phyloP scores from a whole-genome alignment of 2,113 vertebrate genomes.

The Loxodonta africana region DNA sequence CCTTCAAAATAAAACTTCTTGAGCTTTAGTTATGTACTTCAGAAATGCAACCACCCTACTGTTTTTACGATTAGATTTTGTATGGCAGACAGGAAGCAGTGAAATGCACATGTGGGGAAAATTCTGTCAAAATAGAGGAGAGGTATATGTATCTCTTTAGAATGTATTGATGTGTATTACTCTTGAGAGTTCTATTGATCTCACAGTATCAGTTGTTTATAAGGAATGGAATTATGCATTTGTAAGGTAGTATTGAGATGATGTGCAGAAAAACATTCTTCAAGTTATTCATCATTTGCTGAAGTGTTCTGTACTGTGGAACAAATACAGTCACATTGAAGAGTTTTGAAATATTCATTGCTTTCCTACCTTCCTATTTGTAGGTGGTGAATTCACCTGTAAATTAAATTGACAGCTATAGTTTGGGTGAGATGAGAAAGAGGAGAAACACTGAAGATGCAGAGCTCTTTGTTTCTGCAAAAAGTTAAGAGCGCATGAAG shows the following conservation, averaged over 20 bases:
- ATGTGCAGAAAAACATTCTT: constrained; percentile 38
- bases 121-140: constrained; percentile 55
- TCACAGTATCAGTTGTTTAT: constrained; percentile 55
- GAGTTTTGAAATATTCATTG: constrained; percentile 36
- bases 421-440: constrained; percentile 3
- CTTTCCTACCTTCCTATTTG: constrained; percentile 9
- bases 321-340: neutral
- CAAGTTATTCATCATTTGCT: constrained; percentile 48
- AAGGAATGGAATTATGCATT: constrained; percentile 33
- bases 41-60: constrained; percentile 53
- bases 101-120: constrained; percentile 9
- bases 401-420: constrained; percentile 52
- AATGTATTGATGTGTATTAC: constrained; percentile 57
- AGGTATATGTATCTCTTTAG: constrained; percentile 44
- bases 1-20: constrained; percentile 61
- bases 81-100: constrained; percentile 66
- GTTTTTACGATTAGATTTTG: constrained; percentile 73
- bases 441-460: neutral
- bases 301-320: constrained; percentile 27
- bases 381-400: constrained; percentile 42
- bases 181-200: constrained; percentile 60
- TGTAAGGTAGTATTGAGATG: constrained; percentile 40
- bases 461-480: constrained; percentile 39
- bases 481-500: constrained; percentile 1
- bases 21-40: constrained; percentile 31